Conservation (phyloP, 2,113 vertebrate species). For the Chloropsis cyanopogon region DNA sequence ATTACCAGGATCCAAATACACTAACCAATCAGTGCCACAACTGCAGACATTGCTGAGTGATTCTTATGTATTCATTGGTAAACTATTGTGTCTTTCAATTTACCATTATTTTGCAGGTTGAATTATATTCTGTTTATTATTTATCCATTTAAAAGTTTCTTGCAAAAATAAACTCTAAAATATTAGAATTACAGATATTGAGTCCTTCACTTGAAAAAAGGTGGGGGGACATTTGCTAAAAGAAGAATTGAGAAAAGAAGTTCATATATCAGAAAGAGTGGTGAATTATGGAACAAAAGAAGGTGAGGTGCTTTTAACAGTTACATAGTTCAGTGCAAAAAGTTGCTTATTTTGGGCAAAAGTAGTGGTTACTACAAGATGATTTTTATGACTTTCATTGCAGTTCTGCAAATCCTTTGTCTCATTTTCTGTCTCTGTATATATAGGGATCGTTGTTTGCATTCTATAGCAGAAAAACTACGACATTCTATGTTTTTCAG, state of each 20-base stretch:
- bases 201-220: conserved; percentile 8
- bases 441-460: neutral
- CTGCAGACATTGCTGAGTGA: neutral
- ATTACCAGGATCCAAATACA: neutral
- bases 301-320: neutral
- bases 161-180: neutral
- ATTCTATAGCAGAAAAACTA: neutral
- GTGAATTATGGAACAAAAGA: neutral
- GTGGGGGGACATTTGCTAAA: neutral
- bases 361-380: neutral
- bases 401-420: neutral
- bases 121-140: neutral
- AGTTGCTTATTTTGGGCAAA: neutral
- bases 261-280: neutral
- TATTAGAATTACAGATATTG: neutral
- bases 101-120: neutral
- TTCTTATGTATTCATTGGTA: neutral
- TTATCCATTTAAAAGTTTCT: neutral
- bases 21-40: neutral
- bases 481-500: neutral
- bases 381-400: neutral
- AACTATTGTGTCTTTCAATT: conserved; percentile 4
- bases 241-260: neutral
- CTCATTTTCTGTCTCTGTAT: neutral
- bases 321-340: neutral